phyloP scores from a whole-genome alignment of 53 echinoderm and acorn worm genomes.

The Henricia sp. region DNA sequence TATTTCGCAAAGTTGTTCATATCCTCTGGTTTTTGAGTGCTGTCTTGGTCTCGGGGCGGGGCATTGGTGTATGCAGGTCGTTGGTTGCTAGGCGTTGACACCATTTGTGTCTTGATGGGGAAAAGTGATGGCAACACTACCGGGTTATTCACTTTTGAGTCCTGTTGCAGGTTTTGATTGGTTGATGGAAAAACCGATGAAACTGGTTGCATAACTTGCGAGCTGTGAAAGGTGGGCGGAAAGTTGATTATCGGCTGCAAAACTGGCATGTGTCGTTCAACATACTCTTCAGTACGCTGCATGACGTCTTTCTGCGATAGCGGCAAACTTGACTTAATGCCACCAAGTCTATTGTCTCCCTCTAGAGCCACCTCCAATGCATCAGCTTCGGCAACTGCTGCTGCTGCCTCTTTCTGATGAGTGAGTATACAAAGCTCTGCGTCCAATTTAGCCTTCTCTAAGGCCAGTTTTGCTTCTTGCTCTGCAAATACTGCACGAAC shows the following conservation, averaged over 20 bases:
- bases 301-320: background rate
- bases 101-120: no score
- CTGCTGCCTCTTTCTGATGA: background rate
- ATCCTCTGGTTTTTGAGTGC: background rate
- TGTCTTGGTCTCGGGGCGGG: no score
- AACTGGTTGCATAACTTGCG: no score
- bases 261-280: background rate
- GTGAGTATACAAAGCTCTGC: background rate
- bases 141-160: no score
- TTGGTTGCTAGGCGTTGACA: no score
- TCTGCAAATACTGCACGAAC: no score
- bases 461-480: background rate
- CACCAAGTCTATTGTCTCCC: background rate
- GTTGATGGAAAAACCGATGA: no score
- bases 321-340: background rate
- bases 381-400: background rate
- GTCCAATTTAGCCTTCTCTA: background rate
- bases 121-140: no score
- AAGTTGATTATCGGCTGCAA: no score
- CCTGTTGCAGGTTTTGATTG: no score
- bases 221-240: no score
- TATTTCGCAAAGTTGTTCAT: background rate
- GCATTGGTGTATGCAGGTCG: no score
- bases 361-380: background rate
- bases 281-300: background rate